Conservation (phyloP, 2,797 vertebrate genomes). For the Vespertilio murinus region DNA sequence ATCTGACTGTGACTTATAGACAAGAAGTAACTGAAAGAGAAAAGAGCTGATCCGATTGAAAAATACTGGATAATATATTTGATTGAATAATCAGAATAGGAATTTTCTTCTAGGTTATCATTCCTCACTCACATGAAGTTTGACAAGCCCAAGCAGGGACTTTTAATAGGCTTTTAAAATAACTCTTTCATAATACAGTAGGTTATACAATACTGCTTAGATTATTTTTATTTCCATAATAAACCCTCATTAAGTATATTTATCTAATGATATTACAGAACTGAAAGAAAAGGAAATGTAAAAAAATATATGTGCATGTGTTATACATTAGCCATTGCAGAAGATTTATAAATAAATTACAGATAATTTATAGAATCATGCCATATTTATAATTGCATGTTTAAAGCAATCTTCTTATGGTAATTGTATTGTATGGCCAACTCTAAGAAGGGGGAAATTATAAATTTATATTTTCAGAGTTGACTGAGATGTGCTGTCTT, state of each 20-base stretch:
- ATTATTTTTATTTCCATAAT: slow-evolving; percentile 69
- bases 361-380: slow-evolving; percentile 76
- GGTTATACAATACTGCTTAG: slow-evolving; percentile 62
- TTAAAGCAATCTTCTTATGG: slow-evolving; percentile 75
- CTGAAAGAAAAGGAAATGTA: slow-evolving; percentile 58
- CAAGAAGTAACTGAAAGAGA: slow-evolving; percentile 63
- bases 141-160: slow-evolving; percentile 76
- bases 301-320: slow-evolving; percentile 58
- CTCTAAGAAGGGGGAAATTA: slow-evolving; percentile 69
- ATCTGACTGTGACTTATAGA: slow-evolving; percentile 3
- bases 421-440: slow-evolving; percentile 69
- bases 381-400: slow-evolving; percentile 77
- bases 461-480: slow-evolving; percentile 76
- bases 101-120: slow-evolving; percentile 74
- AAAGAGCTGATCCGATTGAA: slow-evolving; percentile 57
- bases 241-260: slow-evolving; percentile 71
- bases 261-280: slow-evolving; percentile 66
- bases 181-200: slow-evolving; percentile 67
- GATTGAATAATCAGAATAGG: slow-evolving; percentile 72
- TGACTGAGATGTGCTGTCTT: slow-evolving; percentile 75
- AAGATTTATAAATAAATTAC: slow-evolving; percentile 68
- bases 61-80: slow-evolving; percentile 55
- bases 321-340: slow-evolving; percentile 66
- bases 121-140: slow-evolving; percentile 68
- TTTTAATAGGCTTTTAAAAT: slow-evolving; percentile 76